Evolutionary conservation across 1,140 invertebrate genomes (phyloP), one percentile per base, ranked within the genome.

Genomic region (Caerostris darwini): DNA sequence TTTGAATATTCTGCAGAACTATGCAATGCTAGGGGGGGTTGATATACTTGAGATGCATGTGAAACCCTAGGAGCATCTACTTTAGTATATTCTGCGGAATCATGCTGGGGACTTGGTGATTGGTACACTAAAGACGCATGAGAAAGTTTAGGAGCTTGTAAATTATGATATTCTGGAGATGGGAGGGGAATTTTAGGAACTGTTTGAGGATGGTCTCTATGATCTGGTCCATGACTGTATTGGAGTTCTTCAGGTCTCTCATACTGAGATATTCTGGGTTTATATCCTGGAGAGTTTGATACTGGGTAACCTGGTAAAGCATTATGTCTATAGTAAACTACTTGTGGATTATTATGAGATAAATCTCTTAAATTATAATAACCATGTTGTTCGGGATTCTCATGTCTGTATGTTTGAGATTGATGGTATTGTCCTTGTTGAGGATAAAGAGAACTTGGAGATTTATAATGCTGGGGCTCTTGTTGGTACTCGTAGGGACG

Each of bases 381-480:
- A 53, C 59, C n/a, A 12, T 3, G 2, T 12, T 87, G 8, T 90
- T 69, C 17, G 3, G 34, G 61, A 7, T 53, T 77, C 34, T 8
- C 12, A 8, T 34, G 85, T 7, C 56, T 58, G 19, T 89, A 67
- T 5, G 54, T 2, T 8, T 17, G 54, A 12, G 54, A 58, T 85
- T 85, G 56, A 7, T 85, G 57, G 8, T 58, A 19, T 3, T 85
- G 83, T 57, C 58, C 57, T 57, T 19, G 19, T n/a, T 91, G 90
- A 7, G 90, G 90, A 53, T 91, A 91, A 8, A 71, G 89, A 1
- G 90, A 91, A 17, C n/a, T 61, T 50, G 50, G 12, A 5, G 82
- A 34, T 34, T 54, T 64, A 10, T 50, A 77, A 12, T 53, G 12
- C n/a, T 69, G 5, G 17, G 67, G 3, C 8, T 77, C 53, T 4